A percentile compares a stretch with the other conserved stretches of the same genome.
Evolutionary conservation across 2,113 vertebrate species (phyloP).

Genomic region (Ursus arctos): DNA sequence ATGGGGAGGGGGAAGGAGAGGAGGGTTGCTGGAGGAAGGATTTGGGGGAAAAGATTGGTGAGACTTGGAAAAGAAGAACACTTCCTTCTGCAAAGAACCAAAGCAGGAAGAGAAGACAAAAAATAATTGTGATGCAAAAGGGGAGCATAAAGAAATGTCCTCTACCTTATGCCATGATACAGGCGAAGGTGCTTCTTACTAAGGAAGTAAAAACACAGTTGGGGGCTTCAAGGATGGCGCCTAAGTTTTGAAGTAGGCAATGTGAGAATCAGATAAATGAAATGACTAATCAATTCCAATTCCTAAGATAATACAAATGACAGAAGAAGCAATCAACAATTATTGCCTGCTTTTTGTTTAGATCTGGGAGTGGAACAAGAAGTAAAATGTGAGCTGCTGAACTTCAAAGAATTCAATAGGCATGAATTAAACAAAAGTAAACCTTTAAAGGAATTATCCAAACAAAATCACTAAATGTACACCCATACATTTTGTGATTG

Average conservation of each 20-base stretch:
- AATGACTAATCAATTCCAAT: not conserved
- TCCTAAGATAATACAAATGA: constrained; percentile 21
- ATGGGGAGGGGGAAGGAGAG: not conserved
- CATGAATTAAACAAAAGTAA: constrained; percentile 59
- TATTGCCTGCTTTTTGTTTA: constrained; percentile 1
- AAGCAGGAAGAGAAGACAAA: constrained; percentile 15
- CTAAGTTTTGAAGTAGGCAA: not conserved
- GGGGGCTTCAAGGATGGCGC: not conserved
- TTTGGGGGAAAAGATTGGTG: not conserved
- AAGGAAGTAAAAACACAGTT: constrained; percentile 21
- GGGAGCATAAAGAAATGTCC: not conserved
- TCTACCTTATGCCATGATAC: not conserved
- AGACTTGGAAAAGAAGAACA: not conserved
- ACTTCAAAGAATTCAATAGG: not conserved
- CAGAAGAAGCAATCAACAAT: not conserved
- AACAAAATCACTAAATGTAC: constrained; percentile 23
- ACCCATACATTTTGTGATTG: not conserved
- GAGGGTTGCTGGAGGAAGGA: not conserved
- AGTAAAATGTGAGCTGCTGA: not conserved
- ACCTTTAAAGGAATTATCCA: constrained; percentile 37
- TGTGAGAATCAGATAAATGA: not conserved
- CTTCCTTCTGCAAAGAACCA: constrained; percentile 13
- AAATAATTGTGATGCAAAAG: not conserved
- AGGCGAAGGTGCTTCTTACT: not conserved
- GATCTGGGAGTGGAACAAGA: not conserved